phyloP scores from a whole-genome alignment of 2,113 vertebrate genomes.

The Thamnaconus septentrionalis region DNA sequence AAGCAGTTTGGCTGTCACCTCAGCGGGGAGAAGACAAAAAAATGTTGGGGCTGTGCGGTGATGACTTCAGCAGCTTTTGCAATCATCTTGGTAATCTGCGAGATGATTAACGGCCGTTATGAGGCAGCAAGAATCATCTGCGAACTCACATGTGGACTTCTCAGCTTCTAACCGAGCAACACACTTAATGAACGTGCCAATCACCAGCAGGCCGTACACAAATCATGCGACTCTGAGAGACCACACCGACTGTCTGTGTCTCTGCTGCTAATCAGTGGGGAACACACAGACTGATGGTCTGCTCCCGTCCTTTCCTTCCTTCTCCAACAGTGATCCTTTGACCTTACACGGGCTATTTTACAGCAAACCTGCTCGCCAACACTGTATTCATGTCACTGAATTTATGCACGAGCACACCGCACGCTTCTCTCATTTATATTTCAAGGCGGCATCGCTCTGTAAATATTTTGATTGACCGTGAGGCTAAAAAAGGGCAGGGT shows the following conservation, averaged over 20 bases:
- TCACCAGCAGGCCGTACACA: conserved; percentile 8
- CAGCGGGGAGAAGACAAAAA: not conserved
- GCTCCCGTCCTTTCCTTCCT: not conserved
- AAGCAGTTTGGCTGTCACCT: not conserved
- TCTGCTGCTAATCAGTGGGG: not conserved
- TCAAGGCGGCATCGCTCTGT: conserved; percentile 10
- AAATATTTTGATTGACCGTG: conserved; percentile 22
- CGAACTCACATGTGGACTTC: conserved; percentile 25
- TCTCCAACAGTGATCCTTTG: no score
- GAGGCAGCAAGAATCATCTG: conserved; percentile 15
- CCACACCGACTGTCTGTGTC: conserved; percentile 18
- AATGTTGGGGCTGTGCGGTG: conserved; percentile 10
- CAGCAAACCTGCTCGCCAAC: conserved; percentile 3
- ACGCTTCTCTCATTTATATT: not conserved
- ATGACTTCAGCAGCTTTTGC: conserved; percentile 29
- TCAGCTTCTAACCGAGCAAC: conserved; percentile 29
- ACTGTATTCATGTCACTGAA: conserved; percentile 9
- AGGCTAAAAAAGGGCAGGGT: conserved; percentile 9
- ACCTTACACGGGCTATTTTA: conserved; percentile 4
- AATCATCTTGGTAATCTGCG: conserved; percentile 8
- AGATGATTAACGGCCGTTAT: not conserved
- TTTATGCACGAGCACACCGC: not conserved
- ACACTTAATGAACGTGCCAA: conserved; percentile 21
- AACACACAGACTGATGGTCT: not conserved
- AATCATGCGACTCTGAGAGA: not conserved